Evolutionary conservation across 2,113 vertebrate genomes (phyloP), one percentile per base, ranked within the genome.

Genomic region (Anhinga anhinga): DNA sequence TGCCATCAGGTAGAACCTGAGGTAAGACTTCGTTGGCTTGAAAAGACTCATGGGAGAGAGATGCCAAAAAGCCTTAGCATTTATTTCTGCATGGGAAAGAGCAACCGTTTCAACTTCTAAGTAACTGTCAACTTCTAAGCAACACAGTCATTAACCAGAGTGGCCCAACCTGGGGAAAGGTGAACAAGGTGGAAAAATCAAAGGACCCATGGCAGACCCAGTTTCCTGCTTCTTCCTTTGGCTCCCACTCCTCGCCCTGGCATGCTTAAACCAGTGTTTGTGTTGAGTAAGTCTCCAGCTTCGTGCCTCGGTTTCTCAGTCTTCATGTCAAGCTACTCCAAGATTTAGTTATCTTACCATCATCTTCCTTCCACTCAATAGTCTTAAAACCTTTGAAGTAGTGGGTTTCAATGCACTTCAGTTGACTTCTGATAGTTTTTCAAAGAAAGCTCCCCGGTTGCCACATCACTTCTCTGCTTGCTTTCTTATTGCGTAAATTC

Each of bases 311-410:
- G 18, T 77, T 93, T 62, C 65, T 63, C 58, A 93, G 88, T 76
- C 88, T 78, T 71, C 15, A 0, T 10, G 67, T 81, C 71, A 50
- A 93, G 82, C 56, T 82, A 53, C 88, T 94, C 88, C 83, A 45
- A 90, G 88, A 25, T 81, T 56, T 65, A 26, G 38, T 96, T 95
- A 96, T 96, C 97, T 95, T 18, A 10, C 87, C 86, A 86, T 61
- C 94, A 93, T 95, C 88, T 95, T 95, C 94, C 95, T 96, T 96
- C 84, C 87, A 95, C 96, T 82, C 96, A 95, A 30, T 92, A 85
- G 66, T n/a, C 83, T 82, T 23, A 26, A 87, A 77, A 5, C 78
- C 95, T 94, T 97, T 94, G 94, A 95, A 95, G 94, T 42, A 5
- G 32, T 45, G 59, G 73, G 63, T 94, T 96, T 94, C 89, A n/a